Evolutionary conservation across 2,888 invertebrate genomes (phyloP).

Genomic region (Stenodera caucasica): DNA sequence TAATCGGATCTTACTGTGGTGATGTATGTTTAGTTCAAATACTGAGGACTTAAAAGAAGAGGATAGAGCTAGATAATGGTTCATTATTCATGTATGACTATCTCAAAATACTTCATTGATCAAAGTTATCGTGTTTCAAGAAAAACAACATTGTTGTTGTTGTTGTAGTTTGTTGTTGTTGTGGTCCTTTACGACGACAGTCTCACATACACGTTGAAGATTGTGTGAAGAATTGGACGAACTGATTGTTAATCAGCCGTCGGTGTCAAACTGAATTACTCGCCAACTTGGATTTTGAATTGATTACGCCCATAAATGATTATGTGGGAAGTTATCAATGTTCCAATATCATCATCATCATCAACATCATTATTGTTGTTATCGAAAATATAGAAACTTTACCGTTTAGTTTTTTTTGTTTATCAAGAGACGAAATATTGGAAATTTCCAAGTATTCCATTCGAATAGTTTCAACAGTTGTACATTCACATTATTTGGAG

Average conservation of each 20-base stretch:
- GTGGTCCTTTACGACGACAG: background rate
- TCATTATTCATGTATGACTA: background rate
- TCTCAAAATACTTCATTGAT: background rate
- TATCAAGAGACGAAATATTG: too few relatives aligned
- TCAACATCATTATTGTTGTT: too few relatives aligned
- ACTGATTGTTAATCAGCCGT: conserved; percentile 22
- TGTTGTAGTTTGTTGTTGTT: background rate
- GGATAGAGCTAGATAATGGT: background rate
- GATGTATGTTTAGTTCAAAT: too few relatives aligned
- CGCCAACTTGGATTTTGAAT: conserved; percentile 20
- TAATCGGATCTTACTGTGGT: background rate
- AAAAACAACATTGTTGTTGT: background rate
- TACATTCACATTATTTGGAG: too few relatives aligned
- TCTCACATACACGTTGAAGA: too few relatives aligned
- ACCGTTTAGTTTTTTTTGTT: background rate
- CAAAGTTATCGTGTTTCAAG: background rate
- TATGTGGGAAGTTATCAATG: background rate
- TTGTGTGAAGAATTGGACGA: too few relatives aligned
- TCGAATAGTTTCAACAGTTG: too few relatives aligned
- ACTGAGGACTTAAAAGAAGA: background rate
- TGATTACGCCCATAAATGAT: conserved; percentile 15
- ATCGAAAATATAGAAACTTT: too few relatives aligned
- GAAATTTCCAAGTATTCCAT: too few relatives aligned
- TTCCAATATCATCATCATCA: too few relatives aligned
- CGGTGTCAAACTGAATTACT: conserved; percentile 32